Evolutionary conservation across 92 coral and sea anemone species (phyloP).

Genomic region (Meandrina meandrites): DNA sequence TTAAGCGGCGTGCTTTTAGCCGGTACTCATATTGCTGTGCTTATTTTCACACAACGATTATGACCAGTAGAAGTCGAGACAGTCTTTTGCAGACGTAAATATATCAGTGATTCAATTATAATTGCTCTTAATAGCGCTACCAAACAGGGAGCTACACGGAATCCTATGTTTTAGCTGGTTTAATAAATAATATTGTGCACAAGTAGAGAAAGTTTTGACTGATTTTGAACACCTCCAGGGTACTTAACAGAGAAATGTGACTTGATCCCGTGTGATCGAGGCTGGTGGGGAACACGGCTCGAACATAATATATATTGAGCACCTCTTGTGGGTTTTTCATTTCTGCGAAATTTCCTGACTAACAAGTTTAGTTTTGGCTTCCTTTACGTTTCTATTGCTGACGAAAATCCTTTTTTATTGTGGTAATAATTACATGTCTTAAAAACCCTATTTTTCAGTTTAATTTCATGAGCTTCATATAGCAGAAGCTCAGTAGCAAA

Average conservation of each 20-base stretch:
- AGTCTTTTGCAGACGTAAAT: slow-evolving; percentile 15
- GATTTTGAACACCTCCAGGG: background rate
- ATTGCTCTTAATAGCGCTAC: slow-evolving; percentile 36
- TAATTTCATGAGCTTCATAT: background rate
- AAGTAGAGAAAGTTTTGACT: no score
- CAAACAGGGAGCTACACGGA: slow-evolving; percentile 1
- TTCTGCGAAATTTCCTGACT: slow-evolving; percentile 11
- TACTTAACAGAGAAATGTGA: background rate
- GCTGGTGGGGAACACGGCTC: background rate
- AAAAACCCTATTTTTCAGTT: background rate
- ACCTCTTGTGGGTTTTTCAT: background rate
- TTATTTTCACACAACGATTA: background rate
- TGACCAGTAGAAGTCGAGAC: slow-evolving; percentile 9
- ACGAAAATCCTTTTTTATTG: background rate
- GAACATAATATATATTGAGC: background rate
- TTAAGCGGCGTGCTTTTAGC: slow-evolving; percentile 27
- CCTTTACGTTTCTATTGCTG: background rate
- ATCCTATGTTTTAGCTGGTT: background rate
- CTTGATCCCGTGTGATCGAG: background rate
- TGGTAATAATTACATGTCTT: background rate
- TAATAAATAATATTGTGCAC: slow-evolving; percentile 1
- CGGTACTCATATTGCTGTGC: background rate
- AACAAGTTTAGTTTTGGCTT: slow-evolving; percentile 12
- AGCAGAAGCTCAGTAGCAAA: background rate
- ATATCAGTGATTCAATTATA: slow-evolving; percentile 39